Evolutionary conservation across 2,888 invertebrate genomes (phyloP).

Genomic region (Metallyticus violacea): DNA sequence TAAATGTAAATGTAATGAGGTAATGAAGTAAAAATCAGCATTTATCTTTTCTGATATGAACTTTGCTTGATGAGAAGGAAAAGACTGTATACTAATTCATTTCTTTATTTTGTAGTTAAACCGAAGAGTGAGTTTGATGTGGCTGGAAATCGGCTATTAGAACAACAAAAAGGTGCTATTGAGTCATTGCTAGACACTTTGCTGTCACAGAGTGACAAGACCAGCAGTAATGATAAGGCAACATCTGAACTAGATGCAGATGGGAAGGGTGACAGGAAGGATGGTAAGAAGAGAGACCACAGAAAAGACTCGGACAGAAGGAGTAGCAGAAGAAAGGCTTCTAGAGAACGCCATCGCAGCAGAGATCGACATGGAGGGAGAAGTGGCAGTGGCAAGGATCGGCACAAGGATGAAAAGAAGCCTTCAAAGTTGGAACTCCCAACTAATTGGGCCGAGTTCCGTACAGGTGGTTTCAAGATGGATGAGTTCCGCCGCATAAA

Average conservation of each 20-base stretch:
- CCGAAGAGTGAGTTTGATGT: background rate
- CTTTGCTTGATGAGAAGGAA: too few species aligned
- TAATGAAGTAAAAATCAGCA: too few species aligned
- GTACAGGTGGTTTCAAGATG: conserved; percentile 16
- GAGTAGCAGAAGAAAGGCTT: background rate
- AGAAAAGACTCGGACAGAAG: conserved; percentile 12
- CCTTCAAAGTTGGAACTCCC: conserved; percentile 21
- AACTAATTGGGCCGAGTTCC: conserved; percentile 27
- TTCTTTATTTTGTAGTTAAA: conserved; percentile 6
- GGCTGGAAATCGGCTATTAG: background rate
- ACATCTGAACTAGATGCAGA: background rate
- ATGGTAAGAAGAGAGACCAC: background rate
- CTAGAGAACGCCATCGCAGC: conserved; percentile 13
- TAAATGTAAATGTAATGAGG: too few species aligned
- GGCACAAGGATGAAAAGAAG: conserved; percentile 13
- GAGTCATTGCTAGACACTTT: conserved; percentile 13
- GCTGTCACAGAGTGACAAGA: conserved; percentile 1
- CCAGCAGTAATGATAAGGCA: background rate
- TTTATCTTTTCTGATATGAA: too few species aligned
- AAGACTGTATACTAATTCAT: too few species aligned
- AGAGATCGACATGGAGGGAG: conserved; percentile 17
- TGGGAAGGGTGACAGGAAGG: background rate
- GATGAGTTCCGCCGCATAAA: conserved; percentile 30
- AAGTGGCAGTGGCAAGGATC: conserved; percentile 17
- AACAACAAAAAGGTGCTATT: conserved; percentile 22